Evolutionary conservation across 2,113 vertebrate species (phyloP), one percentile per base, ranked within the genome.

Genomic region (Rhea americana): DNA sequence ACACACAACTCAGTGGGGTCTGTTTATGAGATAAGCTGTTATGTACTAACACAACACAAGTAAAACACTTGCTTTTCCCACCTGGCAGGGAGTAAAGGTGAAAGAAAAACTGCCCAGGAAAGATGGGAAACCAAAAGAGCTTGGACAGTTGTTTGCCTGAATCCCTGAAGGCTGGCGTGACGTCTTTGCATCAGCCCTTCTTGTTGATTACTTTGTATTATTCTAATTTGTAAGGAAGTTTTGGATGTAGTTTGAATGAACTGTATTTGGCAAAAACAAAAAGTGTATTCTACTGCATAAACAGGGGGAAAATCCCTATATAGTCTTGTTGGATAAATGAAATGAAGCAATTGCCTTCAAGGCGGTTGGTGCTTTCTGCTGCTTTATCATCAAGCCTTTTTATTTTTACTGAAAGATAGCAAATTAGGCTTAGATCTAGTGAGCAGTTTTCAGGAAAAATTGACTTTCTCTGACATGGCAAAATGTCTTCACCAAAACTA

Each of bases 401-500:
- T 51, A 70, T 70, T 43, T 81, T 89, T 63, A 67, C 11, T 5
- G 47, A 30, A 78, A 68, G 30, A 39, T 56, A 62, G 58, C 88
- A 90, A 90, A 81, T 6, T 70, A 50, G 87, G 35, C 85, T 86
- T 66, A 68, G 47, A 86, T 53, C 19, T 66, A 63, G 72, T 30
- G 18, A 87, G 50, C 2, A 70, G 35, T 78, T 93, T 86, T 91
- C 62, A 84, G 62, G 73, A 48, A 82, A 81, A 85, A 55, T 20
- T 71, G 63, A 87, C 82, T 75, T 91, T 78, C 25, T 86, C 90
- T 50, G 32, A 85, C 50, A 59, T 37, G 63, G 93, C 47, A 50
- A 80, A 78, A 25, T 68, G 85, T 50, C 58, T 91, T 90, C 77
- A 85, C 77, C 85, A 84, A 88, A 92, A 75, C 35, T 72, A 90